These are phyloP conservation scores for Trachelus troglodyta DNA, from an alignment of 2,888 invertebrate species.

Conservation along the genomic window DNA sequence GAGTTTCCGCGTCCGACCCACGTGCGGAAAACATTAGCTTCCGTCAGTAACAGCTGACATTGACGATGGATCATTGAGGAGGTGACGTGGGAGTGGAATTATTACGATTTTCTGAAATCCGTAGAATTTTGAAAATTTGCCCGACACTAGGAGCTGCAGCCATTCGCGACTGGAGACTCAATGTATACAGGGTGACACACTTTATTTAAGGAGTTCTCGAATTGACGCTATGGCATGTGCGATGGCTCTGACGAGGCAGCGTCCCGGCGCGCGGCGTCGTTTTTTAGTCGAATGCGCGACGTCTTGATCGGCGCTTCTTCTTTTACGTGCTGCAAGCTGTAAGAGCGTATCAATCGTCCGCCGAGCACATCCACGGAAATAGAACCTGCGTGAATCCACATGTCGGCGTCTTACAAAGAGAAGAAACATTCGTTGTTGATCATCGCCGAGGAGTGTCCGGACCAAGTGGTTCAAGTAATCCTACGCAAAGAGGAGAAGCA, in stretches of 20 bases:
- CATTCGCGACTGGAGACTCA: background rate
- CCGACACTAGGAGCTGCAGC: no score
- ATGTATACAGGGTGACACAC: background rate
- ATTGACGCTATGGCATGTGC: background rate
- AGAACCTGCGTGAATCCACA: background rate
- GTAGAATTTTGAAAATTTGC: no score
- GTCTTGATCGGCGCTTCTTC: slow-evolving; percentile 32
- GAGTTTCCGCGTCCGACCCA: background rate
- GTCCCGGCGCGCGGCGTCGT: slow-evolving; percentile 12
- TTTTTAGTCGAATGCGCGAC: slow-evolving; percentile 36
- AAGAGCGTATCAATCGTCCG: background rate
- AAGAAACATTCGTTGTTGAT: background rate
- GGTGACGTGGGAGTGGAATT: background rate
- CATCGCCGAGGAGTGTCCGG: background rate
- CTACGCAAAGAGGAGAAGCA: background rate
- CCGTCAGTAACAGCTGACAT: background rate
- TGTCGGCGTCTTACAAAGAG: background rate
- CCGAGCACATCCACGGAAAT: background rate
- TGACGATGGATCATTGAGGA: background rate
- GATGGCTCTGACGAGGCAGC: slow-evolving; percentile 3
- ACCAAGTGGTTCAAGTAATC: background rate
- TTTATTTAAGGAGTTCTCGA: background rate
- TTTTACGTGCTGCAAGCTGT: background rate
- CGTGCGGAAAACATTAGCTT: background rate
- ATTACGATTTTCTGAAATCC: background rate